phyloP scores from a whole-genome alignment of 1,140 invertebrate genomes.

The Lucilia sericata region DNA sequence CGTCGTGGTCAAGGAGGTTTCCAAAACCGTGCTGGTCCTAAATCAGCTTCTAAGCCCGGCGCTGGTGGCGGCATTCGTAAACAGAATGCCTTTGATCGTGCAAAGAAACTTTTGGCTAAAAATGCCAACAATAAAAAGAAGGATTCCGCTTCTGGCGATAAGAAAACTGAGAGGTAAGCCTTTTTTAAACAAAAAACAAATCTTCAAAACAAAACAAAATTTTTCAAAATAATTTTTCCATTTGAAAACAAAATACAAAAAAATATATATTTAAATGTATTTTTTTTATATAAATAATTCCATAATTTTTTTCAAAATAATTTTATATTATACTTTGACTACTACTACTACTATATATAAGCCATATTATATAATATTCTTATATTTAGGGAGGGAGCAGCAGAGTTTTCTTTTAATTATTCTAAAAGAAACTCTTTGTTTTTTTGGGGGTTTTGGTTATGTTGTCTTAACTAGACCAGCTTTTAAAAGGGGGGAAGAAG shows the following conservation, averaged over 20 bases:
- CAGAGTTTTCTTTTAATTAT: background rate
- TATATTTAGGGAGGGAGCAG: background rate
- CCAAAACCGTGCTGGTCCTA: slow-evolving; percentile 65
- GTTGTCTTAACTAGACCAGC: background rate
- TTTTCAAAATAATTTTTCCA: slow-evolving; percentile 33
- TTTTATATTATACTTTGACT: slow-evolving; percentile 49
- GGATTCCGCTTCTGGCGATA: slow-evolving; percentile 65
- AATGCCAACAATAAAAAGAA: slow-evolving; percentile 68
- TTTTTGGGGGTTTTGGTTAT: background rate
- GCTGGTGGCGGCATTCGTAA: slow-evolving; percentile 67
- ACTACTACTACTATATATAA: background rate
- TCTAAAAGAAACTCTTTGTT: background rate
- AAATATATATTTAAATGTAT: slow-evolving; percentile 15
- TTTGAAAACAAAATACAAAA: slow-evolving; percentile 44
- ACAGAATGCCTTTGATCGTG: slow-evolving; percentile 68
- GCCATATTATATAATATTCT: background rate
- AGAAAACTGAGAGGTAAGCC: slow-evolving; percentile 68
- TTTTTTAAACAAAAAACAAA: background rate
- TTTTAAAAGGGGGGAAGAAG: background rate
- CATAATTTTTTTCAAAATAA: slow-evolving; percentile 50
- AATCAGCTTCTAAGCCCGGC: slow-evolving; percentile 62
- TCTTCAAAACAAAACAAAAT: slow-evolving; percentile 50
- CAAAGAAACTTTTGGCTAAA: slow-evolving; percentile 69
- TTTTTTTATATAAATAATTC: slow-evolving; percentile 37
- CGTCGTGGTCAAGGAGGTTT: slow-evolving; percentile 68